A percentile compares a stretch with the other conserved stretches of the same genome.
Conservation (phyloP, 2,888 invertebrate species). For the Apocheima hispidaria region DNA sequence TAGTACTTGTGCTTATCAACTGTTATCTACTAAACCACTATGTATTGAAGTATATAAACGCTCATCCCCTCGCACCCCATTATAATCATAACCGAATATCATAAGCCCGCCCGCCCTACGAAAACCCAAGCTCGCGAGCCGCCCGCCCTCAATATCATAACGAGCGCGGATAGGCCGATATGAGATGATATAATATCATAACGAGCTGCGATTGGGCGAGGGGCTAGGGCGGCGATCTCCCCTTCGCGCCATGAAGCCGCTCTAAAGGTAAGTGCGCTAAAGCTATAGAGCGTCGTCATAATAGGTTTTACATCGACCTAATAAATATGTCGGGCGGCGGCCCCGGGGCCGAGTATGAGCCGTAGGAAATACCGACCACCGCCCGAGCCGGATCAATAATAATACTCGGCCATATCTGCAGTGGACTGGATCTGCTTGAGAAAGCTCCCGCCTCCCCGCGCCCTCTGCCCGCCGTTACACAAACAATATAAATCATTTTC, state of each 20-base stretch:
- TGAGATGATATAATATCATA: slow-evolving; percentile 88
- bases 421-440: slow-evolving; percentile 84
- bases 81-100: slow-evolving; percentile 82
- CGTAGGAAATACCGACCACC: slow-evolving; percentile 81
- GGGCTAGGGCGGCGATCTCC: slow-evolving; percentile 64
- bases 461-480: slow-evolving; percentile 67
- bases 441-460: slow-evolving; percentile 65
- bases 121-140: slow-evolving; percentile 68
- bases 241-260: slow-evolving; percentile 50
- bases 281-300: slow-evolving; percentile 62
- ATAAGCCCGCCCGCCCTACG: slow-evolving; percentile 83
- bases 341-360: slow-evolving; percentile 76
- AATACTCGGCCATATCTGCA: slow-evolving; percentile 86
- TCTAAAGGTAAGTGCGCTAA: slow-evolving; percentile 76
- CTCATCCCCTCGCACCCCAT: slow-evolving; percentile 60
- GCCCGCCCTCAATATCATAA: slow-evolving; percentile 86
- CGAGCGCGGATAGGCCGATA: slow-evolving; percentile 83
- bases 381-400: slow-evolving; percentile 82
- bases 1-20: background rate
- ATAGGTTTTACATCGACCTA: slow-evolving; percentile 77
- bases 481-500: slow-evolving; percentile 86
- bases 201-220: slow-evolving; percentile 84
- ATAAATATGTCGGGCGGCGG: slow-evolving; percentile 78
- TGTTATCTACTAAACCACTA: slow-evolving; percentile 35
- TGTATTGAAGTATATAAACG: slow-evolving; percentile 51